phyloP scores from a whole-genome alignment of 2,888 invertebrate species.

The Ramazzottius varieornatus region DNA sequence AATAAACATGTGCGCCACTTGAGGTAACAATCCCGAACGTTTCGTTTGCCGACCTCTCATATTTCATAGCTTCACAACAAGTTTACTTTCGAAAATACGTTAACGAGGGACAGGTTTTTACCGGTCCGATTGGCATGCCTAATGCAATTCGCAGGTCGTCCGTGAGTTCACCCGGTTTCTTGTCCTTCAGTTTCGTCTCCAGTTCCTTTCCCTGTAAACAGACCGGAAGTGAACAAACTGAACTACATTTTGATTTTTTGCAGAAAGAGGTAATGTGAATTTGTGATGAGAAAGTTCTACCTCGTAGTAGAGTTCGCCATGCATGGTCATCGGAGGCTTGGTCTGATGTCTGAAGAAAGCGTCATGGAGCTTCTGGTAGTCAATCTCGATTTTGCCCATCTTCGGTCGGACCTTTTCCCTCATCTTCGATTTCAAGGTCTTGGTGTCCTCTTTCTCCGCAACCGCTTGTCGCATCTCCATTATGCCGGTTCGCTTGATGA shows the following conservation, averaged over 20 bases:
- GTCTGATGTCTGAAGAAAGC: slow-evolving; percentile 99
- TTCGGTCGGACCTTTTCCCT: slow-evolving; percentile 83
- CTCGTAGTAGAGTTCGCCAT: slow-evolving; percentile 94
- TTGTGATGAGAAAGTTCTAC: slow-evolving; percentile 11
- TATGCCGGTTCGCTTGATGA: slow-evolving; percentile 95
- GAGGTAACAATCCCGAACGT: neutral
- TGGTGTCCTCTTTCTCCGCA: slow-evolving; percentile 84
- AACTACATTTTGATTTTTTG: neutral
- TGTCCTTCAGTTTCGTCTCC: slow-evolving; percentile 83
- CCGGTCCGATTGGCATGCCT: slow-evolving; percentile 90
- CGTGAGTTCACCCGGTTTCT: slow-evolving; percentile 88
- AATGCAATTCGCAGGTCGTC: slow-evolving; percentile 83
- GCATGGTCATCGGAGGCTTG: slow-evolving; percentile 93
- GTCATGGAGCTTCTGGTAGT: slow-evolving; percentile 95
- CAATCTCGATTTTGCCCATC: slow-evolving; percentile 95
- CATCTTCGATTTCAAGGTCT: slow-evolving; percentile 86
- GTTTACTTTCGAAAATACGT: no score
- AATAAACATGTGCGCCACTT: neutral
- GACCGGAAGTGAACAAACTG: neutral
- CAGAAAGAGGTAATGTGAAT: neutral
- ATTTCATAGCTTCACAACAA: neutral
- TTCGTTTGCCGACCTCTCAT: neutral
- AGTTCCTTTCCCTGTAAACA: slow-evolving; percentile 57
- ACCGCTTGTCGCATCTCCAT: slow-evolving; percentile 97
- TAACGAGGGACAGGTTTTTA: slow-evolving; percentile 8